Conservation (phyloP, 2,113 vertebrate genomes). For the Xiphophorus maculatus region DNA sequence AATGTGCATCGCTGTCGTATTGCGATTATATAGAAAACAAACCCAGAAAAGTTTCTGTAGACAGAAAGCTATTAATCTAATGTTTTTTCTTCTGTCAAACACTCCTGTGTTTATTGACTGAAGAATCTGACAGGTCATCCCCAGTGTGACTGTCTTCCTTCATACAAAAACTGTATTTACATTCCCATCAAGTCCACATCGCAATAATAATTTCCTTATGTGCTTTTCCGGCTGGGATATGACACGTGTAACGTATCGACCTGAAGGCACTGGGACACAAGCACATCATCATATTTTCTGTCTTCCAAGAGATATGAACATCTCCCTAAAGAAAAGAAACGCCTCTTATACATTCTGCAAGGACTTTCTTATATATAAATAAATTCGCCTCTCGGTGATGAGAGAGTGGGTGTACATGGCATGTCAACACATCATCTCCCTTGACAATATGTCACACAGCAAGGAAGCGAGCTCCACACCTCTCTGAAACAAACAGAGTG, state of each 20-base stretch:
- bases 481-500: slow-evolving; percentile 24
- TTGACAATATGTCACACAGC: slow-evolving; percentile 7
- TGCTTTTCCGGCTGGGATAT: neutral
- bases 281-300: neutral
- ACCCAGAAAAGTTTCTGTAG: neutral
- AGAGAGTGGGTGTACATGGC: slow-evolving; percentile 1
- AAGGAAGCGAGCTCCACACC: slow-evolving; percentile 2
- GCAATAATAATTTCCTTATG: slow-evolving; percentile 15
- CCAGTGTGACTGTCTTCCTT: neutral
- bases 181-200: slow-evolving; percentile 1
- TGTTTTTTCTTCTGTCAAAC: neutral
- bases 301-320: slow-evolving; percentile 41
- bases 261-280: neutral
- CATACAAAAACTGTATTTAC: neutral
- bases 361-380: slow-evolving; percentile 10
- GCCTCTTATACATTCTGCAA: neutral
- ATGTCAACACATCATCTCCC: slow-evolving; percentile 38
- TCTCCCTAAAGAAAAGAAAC: slow-evolving; percentile 23
- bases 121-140: neutral
- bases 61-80: neutral
- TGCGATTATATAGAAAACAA: neutral
- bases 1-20: neutral
- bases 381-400: slow-evolving; percentile 9
- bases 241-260: slow-evolving; percentile 10
- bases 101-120: neutral